Conservation (phyloP, 92 coral and sea anemone species). For the Siderastrea radians region DNA sequence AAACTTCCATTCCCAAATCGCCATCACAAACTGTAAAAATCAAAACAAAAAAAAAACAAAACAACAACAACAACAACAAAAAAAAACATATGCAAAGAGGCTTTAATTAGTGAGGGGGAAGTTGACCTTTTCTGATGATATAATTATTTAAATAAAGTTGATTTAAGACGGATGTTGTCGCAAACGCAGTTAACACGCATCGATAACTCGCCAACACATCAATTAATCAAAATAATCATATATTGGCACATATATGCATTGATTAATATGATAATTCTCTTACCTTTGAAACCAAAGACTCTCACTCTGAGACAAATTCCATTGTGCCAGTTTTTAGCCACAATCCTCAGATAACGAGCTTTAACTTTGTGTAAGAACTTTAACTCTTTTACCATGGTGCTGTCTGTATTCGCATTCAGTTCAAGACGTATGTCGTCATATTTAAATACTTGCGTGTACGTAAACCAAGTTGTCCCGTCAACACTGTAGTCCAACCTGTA, state of each 20-base stretch:
- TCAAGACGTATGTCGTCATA: background rate
- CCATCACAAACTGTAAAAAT: conserved; percentile 53
- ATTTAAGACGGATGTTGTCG: too few relatives aligned
- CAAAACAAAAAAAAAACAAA: background rate
- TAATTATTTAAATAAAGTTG: too few relatives aligned
- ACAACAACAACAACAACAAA: too few relatives aligned
- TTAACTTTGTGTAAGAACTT: conserved; percentile 23
- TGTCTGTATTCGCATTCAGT: conserved; percentile 8
- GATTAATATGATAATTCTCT: background rate
- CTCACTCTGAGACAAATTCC: conserved; percentile 33
- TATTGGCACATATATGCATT: too few relatives aligned
- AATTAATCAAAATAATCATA: too few relatives aligned
- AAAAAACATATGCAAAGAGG: too few relatives aligned
- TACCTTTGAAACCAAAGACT: conserved; percentile 21
- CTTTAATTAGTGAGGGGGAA: too few relatives aligned
- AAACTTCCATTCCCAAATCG: conserved; percentile 67
- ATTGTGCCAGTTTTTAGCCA: conserved; percentile 11
- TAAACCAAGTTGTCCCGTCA: conserved; percentile 49
- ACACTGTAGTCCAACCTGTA: conserved; percentile 35
- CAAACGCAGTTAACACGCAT: too few relatives aligned
- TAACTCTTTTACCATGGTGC: background rate
- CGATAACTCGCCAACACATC: too few relatives aligned
- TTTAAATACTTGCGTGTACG: background rate
- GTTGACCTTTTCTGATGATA: too few relatives aligned
- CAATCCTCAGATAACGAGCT: conserved; percentile 26